Conservation (phyloP, 2,113 vertebrate genomes). For the Sinocyclocheilus grahami region DNA sequence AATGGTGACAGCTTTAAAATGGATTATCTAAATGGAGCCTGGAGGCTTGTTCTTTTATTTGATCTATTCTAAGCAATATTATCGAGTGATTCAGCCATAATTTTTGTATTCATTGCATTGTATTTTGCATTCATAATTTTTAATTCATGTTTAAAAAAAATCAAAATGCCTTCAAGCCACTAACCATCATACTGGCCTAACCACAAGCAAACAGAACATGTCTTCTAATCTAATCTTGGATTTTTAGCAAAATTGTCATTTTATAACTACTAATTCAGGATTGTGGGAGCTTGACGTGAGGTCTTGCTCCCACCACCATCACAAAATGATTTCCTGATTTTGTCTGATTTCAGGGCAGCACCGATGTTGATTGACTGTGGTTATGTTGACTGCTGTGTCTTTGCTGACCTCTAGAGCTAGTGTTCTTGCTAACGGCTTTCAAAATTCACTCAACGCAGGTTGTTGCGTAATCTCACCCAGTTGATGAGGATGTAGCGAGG, state of each 20-base stretch:
- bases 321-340: background rate
- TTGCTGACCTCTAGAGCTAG: constrained; percentile 1
- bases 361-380: constrained; percentile 9
- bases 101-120: too few relatives aligned
- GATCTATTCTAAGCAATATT: background rate
- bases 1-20: too few relatives aligned
- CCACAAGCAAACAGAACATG: background rate
- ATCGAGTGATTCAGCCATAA: background rate
- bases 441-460: constrained; percentile 10
- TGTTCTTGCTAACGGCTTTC: background rate
- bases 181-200: background rate
- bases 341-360: background rate
- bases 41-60: background rate
- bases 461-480: constrained; percentile 82
- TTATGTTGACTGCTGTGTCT: constrained; percentile 9
- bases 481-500: constrained; percentile 98
- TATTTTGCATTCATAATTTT: too few relatives aligned
- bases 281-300: background rate
- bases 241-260: background rate
- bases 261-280: constrained; percentile 9
- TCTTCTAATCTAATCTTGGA: constrained; percentile 7
- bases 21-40: background rate
- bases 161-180: background rate
- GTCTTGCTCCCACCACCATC: background rate
- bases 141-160: background rate